Evolutionary conservation across 2,113 vertebrate species (phyloP), one percentile per base, ranked within the genome.

Genomic region (Lonchura striata): DNA sequence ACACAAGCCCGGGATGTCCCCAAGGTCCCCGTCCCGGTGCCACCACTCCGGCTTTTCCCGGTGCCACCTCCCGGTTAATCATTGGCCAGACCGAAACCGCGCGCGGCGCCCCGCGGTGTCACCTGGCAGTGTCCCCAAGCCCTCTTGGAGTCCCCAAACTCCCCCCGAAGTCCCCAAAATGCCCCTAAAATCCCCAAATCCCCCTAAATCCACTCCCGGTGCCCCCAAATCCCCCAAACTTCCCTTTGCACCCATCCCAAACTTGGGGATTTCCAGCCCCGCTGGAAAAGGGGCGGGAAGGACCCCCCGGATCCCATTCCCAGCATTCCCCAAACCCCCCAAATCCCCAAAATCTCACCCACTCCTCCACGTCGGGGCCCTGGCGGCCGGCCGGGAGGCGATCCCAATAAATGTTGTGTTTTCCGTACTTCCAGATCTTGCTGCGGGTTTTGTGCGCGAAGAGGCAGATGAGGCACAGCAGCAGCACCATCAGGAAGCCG

Each of bases 401-500:
- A 12, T 56, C 54, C 54, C 54, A 56, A 20, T 22, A 8, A 20
- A 56, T n/a, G 54, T 56, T 56, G 54, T 56, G 54, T 20, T 56
- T 56, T 4, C 54, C 54, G 12, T 56, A 22, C 33, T 9, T 96
- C 98, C 98, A 99, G 69, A 99, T 99, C 95, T 98, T 98, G 90
- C 98, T 98, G 39, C 98, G 98, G 0, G 98, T 99, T 92, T 98
- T 98, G 79, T 99, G 98, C 30, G 98, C 98, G 1, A 98, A 98
- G 97, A 98, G 98, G 70, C 98, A 98, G 59, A 98, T 97, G 72
- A 99, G 53, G 41, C 97, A 97, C 53, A 99, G 97, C 5, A 97
- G 97, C 41, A 98, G 18, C 57, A 98, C 98, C 31, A 98, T 97
- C 92, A 99, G 92, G 95, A 99, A 97, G 5, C 98, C 98, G 6